Conservation (phyloP, 2,888 invertebrate species). For the Trichopria drosophilae region DNA sequence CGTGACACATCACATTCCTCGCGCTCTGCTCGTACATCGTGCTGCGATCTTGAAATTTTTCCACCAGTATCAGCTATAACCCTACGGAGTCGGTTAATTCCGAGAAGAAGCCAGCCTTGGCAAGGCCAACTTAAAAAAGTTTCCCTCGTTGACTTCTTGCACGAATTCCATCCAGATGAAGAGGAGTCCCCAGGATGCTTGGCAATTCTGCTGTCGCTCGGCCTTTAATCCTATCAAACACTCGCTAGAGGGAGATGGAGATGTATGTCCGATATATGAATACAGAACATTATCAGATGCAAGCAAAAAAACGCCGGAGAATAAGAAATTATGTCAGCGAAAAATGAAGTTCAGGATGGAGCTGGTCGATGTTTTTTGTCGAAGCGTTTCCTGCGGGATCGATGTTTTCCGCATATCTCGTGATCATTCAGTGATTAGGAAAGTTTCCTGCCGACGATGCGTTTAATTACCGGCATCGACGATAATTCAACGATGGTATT, state of each 20-base stretch:
- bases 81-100: constrained; percentile 33
- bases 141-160: constrained; percentile 40
- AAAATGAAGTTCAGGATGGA: too few species aligned
- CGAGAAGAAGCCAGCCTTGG: constrained; percentile 45
- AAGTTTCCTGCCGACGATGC: constrained; percentile 11
- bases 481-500: too few species aligned
- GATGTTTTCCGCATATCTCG: too few species aligned
- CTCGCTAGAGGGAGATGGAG: too few species aligned
- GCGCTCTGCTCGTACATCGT: constrained; percentile 3
- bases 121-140: constrained; percentile 44
- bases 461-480: background rate
- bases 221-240: too few species aligned
- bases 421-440: too few species aligned
- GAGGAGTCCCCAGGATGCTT: constrained; percentile 24
- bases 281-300: too few species aligned
- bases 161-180: constrained; percentile 38
- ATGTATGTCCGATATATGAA: too few species aligned
- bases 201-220: constrained; percentile 27
- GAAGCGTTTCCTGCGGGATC: constrained; percentile 30
- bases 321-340: constrained; percentile 9
- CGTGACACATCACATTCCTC: constrained; percentile 30
- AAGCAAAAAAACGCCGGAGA: constrained; percentile 25
- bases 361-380: constrained; percentile 36
- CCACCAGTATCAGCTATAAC: constrained; percentile 25
- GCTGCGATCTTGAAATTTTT: constrained; percentile 21